These are phyloP conservation scores for Petroica traversi DNA, from an alignment of 2,113 vertebrate species.

Conservation along the genomic window DNA sequence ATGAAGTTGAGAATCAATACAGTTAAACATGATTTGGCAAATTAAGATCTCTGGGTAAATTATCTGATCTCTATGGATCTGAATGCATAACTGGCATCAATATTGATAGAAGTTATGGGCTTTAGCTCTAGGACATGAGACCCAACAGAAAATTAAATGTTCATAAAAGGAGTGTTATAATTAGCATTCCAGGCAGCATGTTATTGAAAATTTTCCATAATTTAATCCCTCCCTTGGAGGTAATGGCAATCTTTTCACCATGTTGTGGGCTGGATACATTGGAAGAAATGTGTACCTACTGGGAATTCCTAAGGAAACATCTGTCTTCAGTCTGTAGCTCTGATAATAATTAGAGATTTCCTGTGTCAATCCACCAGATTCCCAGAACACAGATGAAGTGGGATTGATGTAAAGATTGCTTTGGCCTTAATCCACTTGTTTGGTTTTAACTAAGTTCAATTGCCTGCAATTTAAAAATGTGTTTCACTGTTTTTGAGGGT, in stretches of 20 bases:
- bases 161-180: background rate
- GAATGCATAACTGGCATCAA: conserved; percentile 17
- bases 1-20: background rate
- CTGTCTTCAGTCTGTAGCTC: background rate
- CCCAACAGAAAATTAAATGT: conserved; percentile 24
- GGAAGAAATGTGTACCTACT: background rate
- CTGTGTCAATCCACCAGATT: background rate
- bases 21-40: background rate
- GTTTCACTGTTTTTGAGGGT: background rate
- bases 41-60: background rate
- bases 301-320: background rate
- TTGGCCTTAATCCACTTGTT: background rate
- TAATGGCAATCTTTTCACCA: background rate
- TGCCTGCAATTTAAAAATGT: background rate
- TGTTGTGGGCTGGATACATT: background rate
- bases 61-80: background rate
- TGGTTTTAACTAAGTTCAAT: background rate
- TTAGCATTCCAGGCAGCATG: background rate
- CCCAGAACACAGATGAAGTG: background rate
- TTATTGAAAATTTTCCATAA: background rate
- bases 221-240: background rate
- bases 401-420: background rate
- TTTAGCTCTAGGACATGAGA: background rate
- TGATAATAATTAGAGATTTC: background rate
- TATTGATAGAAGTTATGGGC: background rate